phyloP scores from a whole-genome alignment of 92 coral and sea anemone genomes.

The Diadumene lineata region DNA sequence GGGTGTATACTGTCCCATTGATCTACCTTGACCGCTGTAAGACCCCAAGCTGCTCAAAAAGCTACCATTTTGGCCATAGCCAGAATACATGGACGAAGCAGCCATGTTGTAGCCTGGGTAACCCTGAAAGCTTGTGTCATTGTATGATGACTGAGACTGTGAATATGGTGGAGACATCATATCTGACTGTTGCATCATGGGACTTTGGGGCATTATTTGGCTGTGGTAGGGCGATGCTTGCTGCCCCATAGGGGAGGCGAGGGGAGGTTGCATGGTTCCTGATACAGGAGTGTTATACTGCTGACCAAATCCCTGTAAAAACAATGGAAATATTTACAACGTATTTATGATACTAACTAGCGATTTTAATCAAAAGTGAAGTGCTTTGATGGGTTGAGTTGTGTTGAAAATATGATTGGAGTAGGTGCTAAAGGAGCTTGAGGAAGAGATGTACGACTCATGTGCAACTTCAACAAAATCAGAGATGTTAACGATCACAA shows the following conservation, averaged over 20 bases:
- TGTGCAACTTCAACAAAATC: too few species aligned
- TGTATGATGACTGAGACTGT: conserved; percentile 31
- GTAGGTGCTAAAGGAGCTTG: too few species aligned
- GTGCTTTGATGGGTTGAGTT: too few species aligned
- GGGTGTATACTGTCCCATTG: conserved; percentile 34
- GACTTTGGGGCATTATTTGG: conserved; percentile 61
- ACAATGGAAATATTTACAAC: too few species aligned
- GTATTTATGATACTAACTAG: too few species aligned
- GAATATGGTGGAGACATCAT: conserved; percentile 47
- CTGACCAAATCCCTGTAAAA: conserved; percentile 39
- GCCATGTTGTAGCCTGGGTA: conserved; percentile 49
- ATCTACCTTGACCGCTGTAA: conserved; percentile 26
- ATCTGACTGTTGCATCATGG: conserved; percentile 68
- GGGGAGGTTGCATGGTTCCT: conserved; percentile 25
- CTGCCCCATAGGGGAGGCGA: conserved; percentile 41
- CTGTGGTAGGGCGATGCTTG: conserved; percentile 37
- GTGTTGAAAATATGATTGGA: too few species aligned
- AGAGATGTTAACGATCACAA: too few species aligned
- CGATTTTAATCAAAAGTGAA: too few species aligned
- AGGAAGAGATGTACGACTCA: too few species aligned
- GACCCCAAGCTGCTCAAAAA: conserved; percentile 25
- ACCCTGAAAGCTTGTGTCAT: conserved; percentile 50
- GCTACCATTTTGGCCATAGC: conserved; percentile 48
- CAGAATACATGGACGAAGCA: conserved; percentile 43
- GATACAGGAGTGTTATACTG: conserved; percentile 33